Conservation (phyloP, 1,140 invertebrate genomes). For the Hermetia illucens region DNA sequence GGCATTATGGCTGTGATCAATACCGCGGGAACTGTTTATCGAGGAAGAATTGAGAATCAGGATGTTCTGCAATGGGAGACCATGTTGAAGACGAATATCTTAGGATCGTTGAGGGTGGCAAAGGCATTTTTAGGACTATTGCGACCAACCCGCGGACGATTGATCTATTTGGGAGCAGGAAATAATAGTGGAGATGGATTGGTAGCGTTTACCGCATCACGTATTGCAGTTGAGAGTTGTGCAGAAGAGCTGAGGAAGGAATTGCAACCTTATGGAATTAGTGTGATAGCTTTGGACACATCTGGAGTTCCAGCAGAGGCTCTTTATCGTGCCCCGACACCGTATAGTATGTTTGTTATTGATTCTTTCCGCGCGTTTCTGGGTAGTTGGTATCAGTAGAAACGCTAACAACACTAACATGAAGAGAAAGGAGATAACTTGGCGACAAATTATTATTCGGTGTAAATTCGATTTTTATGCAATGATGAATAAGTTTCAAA, state of each 20-base stretch:
- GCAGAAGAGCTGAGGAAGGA: slow-evolving; percentile 52
- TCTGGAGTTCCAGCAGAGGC: slow-evolving; percentile 47
- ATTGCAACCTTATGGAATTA: slow-evolving; percentile 48
- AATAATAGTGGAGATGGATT: slow-evolving; percentile 34
- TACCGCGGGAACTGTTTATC: slow-evolving; percentile 55
- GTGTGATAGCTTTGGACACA: slow-evolving; percentile 61
- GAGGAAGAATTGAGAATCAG: slow-evolving; percentile 52
- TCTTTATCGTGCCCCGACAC: slow-evolving; percentile 40
- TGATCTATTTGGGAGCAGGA: slow-evolving; percentile 41
- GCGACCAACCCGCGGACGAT: slow-evolving; percentile 37
- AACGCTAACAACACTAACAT: no score
- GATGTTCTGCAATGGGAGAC: slow-evolving; percentile 61
- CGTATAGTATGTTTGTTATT: slow-evolving; percentile 40
- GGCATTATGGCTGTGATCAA: slow-evolving; percentile 71
- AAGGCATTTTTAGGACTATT: slow-evolving; percentile 57
- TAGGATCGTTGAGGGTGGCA: slow-evolving; percentile 57
- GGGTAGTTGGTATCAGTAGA: no score
- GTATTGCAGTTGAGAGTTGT: slow-evolving; percentile 56
- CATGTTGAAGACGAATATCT: slow-evolving; percentile 57
- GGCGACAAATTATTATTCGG: no score
- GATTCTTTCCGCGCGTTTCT: no score
- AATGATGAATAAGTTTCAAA: no score
- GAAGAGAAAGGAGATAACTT: no score
- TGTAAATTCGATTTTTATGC: no score
- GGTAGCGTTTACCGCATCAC: slow-evolving; percentile 51